A percentile compares a stretch with the other conserved stretches of the same genome.
phyloP scores from a whole-genome alignment of 2,113 vertebrate genomes.

The Ochotona princeps region DNA sequence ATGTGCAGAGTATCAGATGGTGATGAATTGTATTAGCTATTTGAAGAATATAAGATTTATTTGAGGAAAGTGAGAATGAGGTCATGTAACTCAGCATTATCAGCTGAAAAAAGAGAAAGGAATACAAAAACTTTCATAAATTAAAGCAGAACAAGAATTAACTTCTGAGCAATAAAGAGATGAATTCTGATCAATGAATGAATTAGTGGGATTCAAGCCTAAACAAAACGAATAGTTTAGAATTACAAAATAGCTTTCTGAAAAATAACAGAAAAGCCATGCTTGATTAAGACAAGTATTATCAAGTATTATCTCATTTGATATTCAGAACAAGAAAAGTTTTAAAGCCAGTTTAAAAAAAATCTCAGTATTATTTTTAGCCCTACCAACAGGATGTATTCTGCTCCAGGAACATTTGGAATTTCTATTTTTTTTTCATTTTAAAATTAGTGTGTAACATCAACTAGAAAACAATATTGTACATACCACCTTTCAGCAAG shows the following conservation, averaged over 20 bases:
- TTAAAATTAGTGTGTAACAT: not conserved
- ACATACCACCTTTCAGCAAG: not conserved
- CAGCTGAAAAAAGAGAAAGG: not conserved
- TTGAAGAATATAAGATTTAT: no score
- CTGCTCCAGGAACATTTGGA: not conserved
- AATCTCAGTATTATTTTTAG: not conserved
- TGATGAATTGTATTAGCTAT: no score
- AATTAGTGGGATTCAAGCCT: not conserved
- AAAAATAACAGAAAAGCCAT: not conserved
- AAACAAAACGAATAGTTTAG: not conserved
- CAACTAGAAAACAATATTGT: not conserved
- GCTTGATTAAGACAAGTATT: not conserved
- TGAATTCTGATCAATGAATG: not conserved
- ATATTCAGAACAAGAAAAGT: not conserved
- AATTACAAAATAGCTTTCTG: constrained; percentile 7
- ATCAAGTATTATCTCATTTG: not conserved
- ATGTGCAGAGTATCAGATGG: not conserved
- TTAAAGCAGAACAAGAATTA: not conserved
- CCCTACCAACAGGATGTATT: not conserved
- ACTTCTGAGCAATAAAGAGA: not conserved
- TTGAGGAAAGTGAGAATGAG: not conserved
- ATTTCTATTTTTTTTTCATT: not conserved
- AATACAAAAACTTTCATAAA: not conserved
- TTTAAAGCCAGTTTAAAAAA: constrained; percentile 38
- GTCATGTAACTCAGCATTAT: not conserved